Base-by-base conservation (phyloP, 2,797 vertebrate species). In the Mormyrus hasselquistii region DNA sequence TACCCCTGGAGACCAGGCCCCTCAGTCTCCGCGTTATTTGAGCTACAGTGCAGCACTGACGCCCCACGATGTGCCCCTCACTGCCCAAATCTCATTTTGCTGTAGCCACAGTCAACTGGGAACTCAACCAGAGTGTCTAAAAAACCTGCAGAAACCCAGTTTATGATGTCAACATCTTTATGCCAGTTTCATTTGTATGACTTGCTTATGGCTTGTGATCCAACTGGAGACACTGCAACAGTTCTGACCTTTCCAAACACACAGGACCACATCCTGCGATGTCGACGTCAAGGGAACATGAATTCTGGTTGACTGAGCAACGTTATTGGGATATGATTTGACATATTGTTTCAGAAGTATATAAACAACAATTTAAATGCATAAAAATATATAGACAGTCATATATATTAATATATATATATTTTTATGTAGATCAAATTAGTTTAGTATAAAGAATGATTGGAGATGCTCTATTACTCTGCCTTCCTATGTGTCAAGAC, bases 381-480 rank as follows among this genome's bases (percentile, higher is more conserved):
- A 79, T 88, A 53, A 19, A 79, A n/a, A 41, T 79, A 52, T 76
- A 47, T 88, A 49, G 41, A 87, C 10, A 84, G 52, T 57, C 73
- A 3, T 79, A 79, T 79, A 79, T 79, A 79, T 79, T 41, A 84
- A 84, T 49, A 84, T 84, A 84, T 84, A 84, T 84, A 49, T 79
- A 82, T 38, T 87, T 95, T 93, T 93, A 94, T 92, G 94, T 92
- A 93, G 89, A 91, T 92, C 49, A 73, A 91, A 89, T 84, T 90
- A 92, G 89, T 90, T 89, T 89, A 93, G 93, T 93, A 91, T 91
- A 93, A 90, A 95, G 95, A 95, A 93, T 59, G 12, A 86, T 92
- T 89, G 89, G 92, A 91, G 92, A 91, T 93, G 90, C 88, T 94
- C 94, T 92, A 92, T 89, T 89, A 93, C 91, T 93, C 90, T 76